Evolutionary conservation across 2,888 invertebrate genomes (phyloP).

Genomic region (Scaptomyza cyrtandrae): DNA sequence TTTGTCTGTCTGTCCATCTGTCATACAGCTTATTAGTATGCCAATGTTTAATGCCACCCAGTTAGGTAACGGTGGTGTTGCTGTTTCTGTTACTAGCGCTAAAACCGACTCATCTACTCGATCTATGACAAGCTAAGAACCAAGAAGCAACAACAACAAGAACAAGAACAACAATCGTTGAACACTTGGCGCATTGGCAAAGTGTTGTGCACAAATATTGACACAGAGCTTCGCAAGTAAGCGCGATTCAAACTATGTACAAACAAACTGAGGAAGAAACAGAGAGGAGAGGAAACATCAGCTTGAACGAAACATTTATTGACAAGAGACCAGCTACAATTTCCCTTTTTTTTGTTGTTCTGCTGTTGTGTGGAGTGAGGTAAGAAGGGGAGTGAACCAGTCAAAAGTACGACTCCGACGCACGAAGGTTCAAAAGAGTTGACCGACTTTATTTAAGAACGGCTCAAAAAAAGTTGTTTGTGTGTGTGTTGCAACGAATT

Average conservation of each 20-base stretch:
- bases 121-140: conserved; percentile 9
- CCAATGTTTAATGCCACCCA: conserved; percentile 54
- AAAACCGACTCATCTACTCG: conserved; percentile 18
- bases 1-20: background rate
- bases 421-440: conserved; percentile 26
- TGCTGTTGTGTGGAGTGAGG: background rate
- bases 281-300: conserved; percentile 35
- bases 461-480: conserved; percentile 55
- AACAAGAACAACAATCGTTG: conserved; percentile 17
- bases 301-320: conserved; percentile 55
- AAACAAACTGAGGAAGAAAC: conserved; percentile 53
- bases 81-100: conserved; percentile 15
- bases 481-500: conserved; percentile 27
- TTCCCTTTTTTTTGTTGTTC: conserved; percentile 26
- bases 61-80: conserved; percentile 4
- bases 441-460: conserved; percentile 58
- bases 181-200: conserved; percentile 80
- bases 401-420: conserved; percentile 67
- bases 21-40: conserved; percentile 42
- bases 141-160: conserved; percentile 10
- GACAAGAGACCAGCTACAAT: conserved; percentile 57
- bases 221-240: conserved; percentile 80
- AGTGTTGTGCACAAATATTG: conserved; percentile 79
- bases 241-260: conserved; percentile 79
- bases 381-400: conserved; percentile 18